These are phyloP conservation scores for Torymus aiolomorphi DNA, from an alignment of 2,888 invertebrate species.

Conservation along the genomic window DNA sequence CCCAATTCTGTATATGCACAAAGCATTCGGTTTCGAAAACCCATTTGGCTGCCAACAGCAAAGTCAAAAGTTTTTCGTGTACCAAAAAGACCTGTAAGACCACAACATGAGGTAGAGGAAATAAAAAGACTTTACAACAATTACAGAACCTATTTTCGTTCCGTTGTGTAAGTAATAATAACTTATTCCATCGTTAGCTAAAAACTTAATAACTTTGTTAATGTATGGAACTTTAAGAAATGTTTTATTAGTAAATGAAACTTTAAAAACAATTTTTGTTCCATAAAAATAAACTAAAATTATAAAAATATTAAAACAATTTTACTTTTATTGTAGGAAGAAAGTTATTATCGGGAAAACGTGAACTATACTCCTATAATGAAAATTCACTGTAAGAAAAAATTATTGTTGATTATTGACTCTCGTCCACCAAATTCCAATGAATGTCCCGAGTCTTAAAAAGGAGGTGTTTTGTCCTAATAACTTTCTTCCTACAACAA, in stretches of 20 bases:
- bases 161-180: slow-evolving; percentile 75
- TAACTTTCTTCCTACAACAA: too few relatives aligned
- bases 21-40: slow-evolving; percentile 79
- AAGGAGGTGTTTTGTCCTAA: too few relatives aligned
- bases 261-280: not conserved
- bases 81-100: slow-evolving; percentile 79
- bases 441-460: too few relatives aligned
- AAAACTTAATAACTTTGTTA: not conserved
- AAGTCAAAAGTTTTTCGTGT: slow-evolving; percentile 87
- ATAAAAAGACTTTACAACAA: slow-evolving; percentile 82
- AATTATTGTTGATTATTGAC: too few relatives aligned
- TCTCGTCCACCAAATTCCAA: too few relatives aligned
- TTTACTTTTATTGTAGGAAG: too few relatives aligned
- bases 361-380: too few relatives aligned
- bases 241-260: not conserved
- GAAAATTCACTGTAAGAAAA: too few relatives aligned
- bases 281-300: slow-evolving; percentile 4
- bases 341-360: too few relatives aligned
- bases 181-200: slow-evolving; percentile 1
- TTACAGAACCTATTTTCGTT: slow-evolving; percentile 80
- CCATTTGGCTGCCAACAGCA: slow-evolving; percentile 87
- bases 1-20: slow-evolving; percentile 45
- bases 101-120: slow-evolving; percentile 82
- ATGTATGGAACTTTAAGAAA: too few relatives aligned
- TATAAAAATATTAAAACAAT: slow-evolving; percentile 21